Base-by-base conservation (phyloP, 2,888 invertebrate genomes). In the Lampropteryx suffumata region DNA sequence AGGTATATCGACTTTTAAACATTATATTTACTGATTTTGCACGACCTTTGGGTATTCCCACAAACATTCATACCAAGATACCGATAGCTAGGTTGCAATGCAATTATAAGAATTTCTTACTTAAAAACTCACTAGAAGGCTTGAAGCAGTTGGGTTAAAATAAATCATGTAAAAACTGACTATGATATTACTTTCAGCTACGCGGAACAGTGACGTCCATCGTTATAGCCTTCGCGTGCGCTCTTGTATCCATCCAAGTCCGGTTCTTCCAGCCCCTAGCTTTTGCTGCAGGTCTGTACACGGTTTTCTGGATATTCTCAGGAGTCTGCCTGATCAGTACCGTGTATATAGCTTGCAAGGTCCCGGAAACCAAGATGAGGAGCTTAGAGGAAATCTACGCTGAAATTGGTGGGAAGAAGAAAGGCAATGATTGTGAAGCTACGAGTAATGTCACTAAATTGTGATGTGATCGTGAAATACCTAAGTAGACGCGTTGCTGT, bases 171-270 rank as follows among this genome's bases (percentile, higher is more conserved):
- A n/a, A n/a, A n/a, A n/a, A n/a, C n/a, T n/a, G n/a, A n/a, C n/a
- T n/a, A n/a, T n/a, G n/a, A n/a, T n/a, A 30, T 24, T 9, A 13
- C 10, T 51, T 51, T 10, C 80, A 90, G 89, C 74, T 85, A 5
- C 82, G 89, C 1, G 88, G 89, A 21, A 88, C 88, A 3, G 87
- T 89, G 0, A 89, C 88, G 0, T 79, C 89, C 0, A 79, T 88
- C 12, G 84, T 88, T 0, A 89, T 88, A 28, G 78, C 89, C 0
- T 82, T 85, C 57, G 84, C 87, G 0, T 88, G 88, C 51, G 77
- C 74, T 0, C 65, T 88, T 1, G 87, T 86, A 27, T 87, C 88
- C 1, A 59, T 88, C 0, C 78, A 87, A 41, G 76, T 90, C 0
- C 61, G 87, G n/a, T 73, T 83, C 3, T 89, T 90, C 72, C 87